These are phyloP conservation scores for Peromyscus eremicus DNA, from an alignment of 2,797 vertebrate genomes.

Conservation along the genomic window DNA sequence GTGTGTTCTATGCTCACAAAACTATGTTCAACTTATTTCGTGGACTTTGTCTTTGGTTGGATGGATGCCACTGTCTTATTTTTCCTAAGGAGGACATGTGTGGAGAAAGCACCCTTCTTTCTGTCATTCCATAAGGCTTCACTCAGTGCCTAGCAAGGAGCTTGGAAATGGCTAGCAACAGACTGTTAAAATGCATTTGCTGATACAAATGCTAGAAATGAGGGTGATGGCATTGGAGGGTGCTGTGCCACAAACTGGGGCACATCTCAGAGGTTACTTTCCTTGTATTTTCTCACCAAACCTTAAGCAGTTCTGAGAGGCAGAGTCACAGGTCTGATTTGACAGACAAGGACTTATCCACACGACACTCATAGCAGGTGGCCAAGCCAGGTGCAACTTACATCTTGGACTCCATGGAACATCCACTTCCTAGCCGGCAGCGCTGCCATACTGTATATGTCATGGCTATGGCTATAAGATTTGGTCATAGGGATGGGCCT, in stretches of 20 bases:
- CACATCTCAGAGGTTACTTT: background rate
- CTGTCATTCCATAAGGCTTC: background rate
- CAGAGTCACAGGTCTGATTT: background rate
- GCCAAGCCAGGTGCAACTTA: background rate
- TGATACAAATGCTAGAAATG: accelerated
- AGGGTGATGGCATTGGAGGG: background rate
- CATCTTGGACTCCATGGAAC: accelerated
- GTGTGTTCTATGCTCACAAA: constrained; percentile 81
- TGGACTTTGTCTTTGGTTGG: constrained; percentile 82
- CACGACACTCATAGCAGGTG: background rate
- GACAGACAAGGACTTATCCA: background rate
- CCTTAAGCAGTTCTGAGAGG: background rate
- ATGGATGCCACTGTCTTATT: constrained; percentile 77
- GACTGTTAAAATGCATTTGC: accelerated
- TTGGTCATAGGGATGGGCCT: background rate
- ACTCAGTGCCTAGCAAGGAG: background rate
- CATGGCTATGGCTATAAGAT: background rate
- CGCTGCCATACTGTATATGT: too few relatives aligned
- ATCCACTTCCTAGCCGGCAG: background rate
- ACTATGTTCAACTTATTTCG: constrained; percentile 71
- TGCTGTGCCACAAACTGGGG: accelerated
- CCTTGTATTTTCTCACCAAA: background rate
- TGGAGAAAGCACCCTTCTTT: constrained; percentile 56
- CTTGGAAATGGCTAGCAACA: background rate
- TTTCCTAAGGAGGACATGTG: constrained; percentile 79